These are phyloP conservation scores for Callopanchax toddi DNA, from an alignment of 2,113 vertebrate genomes.

Conservation along the genomic window DNA sequence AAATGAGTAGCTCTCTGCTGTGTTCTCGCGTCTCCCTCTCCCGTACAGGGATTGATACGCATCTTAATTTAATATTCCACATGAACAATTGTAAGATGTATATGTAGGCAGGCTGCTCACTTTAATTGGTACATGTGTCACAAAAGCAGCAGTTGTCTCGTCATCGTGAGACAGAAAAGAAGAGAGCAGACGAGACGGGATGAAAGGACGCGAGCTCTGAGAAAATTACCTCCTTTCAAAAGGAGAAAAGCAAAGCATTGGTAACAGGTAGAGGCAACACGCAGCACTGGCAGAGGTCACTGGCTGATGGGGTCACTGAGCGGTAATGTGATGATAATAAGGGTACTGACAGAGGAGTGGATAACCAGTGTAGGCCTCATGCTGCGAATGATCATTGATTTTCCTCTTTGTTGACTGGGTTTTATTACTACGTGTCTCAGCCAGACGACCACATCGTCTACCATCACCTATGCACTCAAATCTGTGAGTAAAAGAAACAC, in stretches of 20 bases:
- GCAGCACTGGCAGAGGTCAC: conserved; percentile 17
- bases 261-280: conserved; percentile 31
- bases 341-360: conserved; percentile 57
- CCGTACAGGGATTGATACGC: conserved; percentile 40
- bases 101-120: conserved; percentile 40
- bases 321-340: conserved; percentile 74
- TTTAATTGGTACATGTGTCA: conserved; percentile 64
- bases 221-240: conserved; percentile 57
- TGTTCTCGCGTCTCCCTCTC: conserved; percentile 6
- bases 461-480: background rate
- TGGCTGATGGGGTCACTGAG: conserved; percentile 38
- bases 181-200: conserved; percentile 28
- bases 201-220: conserved; percentile 21
- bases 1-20: conserved; percentile 28
- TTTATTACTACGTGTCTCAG: conserved; percentile 60
- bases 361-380: conserved; percentile 44
- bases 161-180: conserved; percentile 38
- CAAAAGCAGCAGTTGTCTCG: conserved; percentile 44
- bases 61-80: conserved; percentile 69
- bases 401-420: conserved; percentile 71
- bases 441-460: conserved; percentile 53
- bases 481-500: background rate
- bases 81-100: conserved; percentile 49
- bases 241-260: conserved; percentile 12
- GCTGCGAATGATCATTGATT: conserved; percentile 75